phyloP scores from a whole-genome alignment of 2,113 vertebrate species.

The Hucho hucho region DNA sequence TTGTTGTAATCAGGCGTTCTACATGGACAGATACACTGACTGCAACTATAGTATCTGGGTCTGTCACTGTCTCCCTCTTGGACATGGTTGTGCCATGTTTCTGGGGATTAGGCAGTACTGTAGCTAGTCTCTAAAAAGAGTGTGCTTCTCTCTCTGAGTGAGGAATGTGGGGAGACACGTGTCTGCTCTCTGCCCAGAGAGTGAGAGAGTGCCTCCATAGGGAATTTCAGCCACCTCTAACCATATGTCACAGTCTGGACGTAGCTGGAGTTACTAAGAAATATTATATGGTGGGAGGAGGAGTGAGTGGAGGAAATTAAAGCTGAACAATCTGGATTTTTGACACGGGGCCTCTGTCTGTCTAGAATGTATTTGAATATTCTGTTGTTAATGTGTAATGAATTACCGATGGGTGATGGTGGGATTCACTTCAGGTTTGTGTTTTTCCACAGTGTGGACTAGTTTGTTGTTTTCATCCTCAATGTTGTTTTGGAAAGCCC shows the following conservation, averaged over 20 bases:
- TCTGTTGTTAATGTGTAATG: too few relatives aligned
- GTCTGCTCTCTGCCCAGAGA: constrained; percentile 12
- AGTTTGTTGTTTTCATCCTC: background rate
- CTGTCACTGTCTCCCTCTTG: background rate
- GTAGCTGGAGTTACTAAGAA: constrained; percentile 25
- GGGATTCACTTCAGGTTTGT: too few relatives aligned
- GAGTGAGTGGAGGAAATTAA: constrained; percentile 19
- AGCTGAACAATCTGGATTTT: constrained; percentile 11
- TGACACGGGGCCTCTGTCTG: constrained; percentile 24
- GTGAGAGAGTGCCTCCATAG: constrained; percentile 38
- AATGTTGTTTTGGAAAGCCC: constrained; percentile 41
- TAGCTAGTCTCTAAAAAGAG: background rate
- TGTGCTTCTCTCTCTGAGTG: background rate
- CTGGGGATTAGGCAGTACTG: background rate
- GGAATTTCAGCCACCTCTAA: constrained; percentile 45
- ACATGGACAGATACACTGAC: too few relatives aligned
- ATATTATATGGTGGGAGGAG: background rate
- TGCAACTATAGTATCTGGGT: too few relatives aligned
- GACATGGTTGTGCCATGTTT: background rate
- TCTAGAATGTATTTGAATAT: background rate
- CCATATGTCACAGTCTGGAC: constrained; percentile 37
- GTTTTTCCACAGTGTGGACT: background rate
- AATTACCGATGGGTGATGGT: too few relatives aligned
- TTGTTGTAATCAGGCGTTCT: too few relatives aligned
- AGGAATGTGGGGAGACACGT: constrained; percentile 27